Evolutionary conservation across 2,113 vertebrate genomes (phyloP), one percentile per base, ranked within the genome.

Genomic region (Rostratula benghalensis): DNA sequence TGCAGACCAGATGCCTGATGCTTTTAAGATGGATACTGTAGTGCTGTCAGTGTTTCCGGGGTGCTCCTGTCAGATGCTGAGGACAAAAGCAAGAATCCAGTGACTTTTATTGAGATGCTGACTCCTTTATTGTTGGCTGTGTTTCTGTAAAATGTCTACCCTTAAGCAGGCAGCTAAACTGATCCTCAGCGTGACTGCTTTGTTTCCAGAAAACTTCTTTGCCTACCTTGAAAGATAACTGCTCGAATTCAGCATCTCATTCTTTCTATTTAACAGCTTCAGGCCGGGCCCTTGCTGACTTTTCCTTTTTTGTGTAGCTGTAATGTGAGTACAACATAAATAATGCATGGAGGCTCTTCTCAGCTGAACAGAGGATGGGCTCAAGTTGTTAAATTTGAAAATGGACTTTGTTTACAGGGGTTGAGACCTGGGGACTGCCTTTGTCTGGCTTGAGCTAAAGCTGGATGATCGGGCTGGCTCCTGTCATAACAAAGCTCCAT

Each of bases 21-120:
- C 79, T 11, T 76, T 57, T 87, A 92, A 93, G 90, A 81, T 87
- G 87, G 89, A 80, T 84, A 20, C 73, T 63, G 82, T 61, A 92
- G 60, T 11, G 43, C 60, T 84, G 39, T 7, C 39, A n/a, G 25
- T 37, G 76, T 93, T 93, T 90, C 92, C 27, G 35, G 83, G 87
- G 63, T 51, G 65, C 87, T 87, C 59, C 67, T 43, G 10, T 65
- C 84, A 51, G 77, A 88, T 59, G 64, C 86, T 84, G 67, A 90
- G 95, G 89, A 95, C 92, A 97, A 95, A 94, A 94, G 90, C 82
- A 83, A 71, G 94, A 94, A 91, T 95, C 75, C 59, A 22, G 56
- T 69, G 94, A 94, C 86, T 88, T 92, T 93, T 60, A 57, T 1
- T n/a, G 70, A 92, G 41, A 69, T 70, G 65, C 69, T 2, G 45